Percentiles rank a stretch among this genome's conserved stretches.
Conservation (phyloP, 2,113 vertebrate genomes). For the Corvus hawaiiensis region DNA sequence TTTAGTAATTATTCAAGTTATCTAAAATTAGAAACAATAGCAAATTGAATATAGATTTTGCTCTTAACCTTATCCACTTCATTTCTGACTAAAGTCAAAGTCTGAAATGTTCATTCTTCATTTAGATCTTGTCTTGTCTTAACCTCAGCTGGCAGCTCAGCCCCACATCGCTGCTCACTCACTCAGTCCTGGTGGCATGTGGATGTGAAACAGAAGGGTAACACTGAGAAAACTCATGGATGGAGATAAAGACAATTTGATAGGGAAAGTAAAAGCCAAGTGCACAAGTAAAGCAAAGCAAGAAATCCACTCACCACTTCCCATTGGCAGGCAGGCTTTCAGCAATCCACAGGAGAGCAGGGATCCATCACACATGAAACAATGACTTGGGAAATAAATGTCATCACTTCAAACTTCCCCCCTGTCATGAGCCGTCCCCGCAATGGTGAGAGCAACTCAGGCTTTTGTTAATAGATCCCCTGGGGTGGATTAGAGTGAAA, state of each 20-base stretch:
- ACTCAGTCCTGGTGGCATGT: rapidly evolving
- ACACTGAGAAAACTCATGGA: rapidly evolving
- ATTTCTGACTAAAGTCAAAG: not conserved
- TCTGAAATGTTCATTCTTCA: not conserved
- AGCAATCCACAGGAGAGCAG: not conserved
- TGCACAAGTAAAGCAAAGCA: rapidly evolving
- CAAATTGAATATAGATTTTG: not conserved
- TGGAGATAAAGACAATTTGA: not conserved
- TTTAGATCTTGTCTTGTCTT: not conserved
- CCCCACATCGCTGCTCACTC: rapidly evolving
- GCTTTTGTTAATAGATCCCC: not conserved
- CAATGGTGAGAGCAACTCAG: not conserved
- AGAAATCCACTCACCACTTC: not conserved
- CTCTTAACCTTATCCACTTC: not conserved
- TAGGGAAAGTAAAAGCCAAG: not conserved
- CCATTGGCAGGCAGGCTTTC: rapidly evolving
- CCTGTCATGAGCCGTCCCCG: rapidly evolving
- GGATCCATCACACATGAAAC: rapidly evolving
- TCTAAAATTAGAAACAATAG: not conserved
- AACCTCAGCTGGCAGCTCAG: not conserved
- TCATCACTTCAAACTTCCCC: rapidly evolving
- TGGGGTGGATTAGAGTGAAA: not conserved
- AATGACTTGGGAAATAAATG: not conserved
- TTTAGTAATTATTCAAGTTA: not conserved
- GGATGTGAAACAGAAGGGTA: not conserved